Base-by-base conservation (phyloP, 2,797 vertebrate genomes). In the Takifugu ocellatus region DNA sequence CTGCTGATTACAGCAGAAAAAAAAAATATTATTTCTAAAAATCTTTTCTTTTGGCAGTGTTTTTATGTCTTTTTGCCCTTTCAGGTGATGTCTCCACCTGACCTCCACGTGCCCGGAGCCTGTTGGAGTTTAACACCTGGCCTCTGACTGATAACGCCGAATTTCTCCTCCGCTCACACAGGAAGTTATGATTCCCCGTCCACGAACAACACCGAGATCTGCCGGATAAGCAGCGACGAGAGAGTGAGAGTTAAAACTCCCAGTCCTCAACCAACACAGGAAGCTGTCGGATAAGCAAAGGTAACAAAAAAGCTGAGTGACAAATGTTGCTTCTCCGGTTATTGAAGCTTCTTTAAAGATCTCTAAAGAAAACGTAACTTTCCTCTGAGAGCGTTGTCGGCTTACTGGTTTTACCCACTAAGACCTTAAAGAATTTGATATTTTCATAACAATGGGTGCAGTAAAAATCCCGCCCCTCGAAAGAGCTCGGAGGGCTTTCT, bases 291-390 rank as follows among this genome's bases (percentile, higher is more conserved):
- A 74, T 65, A 66, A 78, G 68, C 53, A 63, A 51, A 47, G 56
- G 51, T 53, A 47, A 70, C 36, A 70, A 81, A 2, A 43, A 52
- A 51, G 63, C 55, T 57, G 60, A 68, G 63, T 56, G 68, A 57
- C 58, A 31, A 78, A 72, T 74, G 63, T 63, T 75, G 63, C 69
- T 52, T 72, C 64, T 75, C 24, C 58, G 58, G 66, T 58, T 69
- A 72, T 77, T 84, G 36, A 81, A 87, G 77, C 81, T 84, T 86
- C 86, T 78, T 85, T 79, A 54, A 80, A 61, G 59, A 69, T 75
- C 73, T 74, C 57, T 62, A 59, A 67, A 61, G 66, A 78, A 56
- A 59, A 52, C 78, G 59, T 83, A 26, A 78, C 78, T 70, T 79
- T 59, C 60, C 57, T 62, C 54, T 60, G 45, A 49, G 55, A 56